Evolutionary conservation across 1,140 invertebrate genomes (phyloP), one percentile per base, ranked within the genome.

Genomic region (Zaprionus taronus): DNA sequence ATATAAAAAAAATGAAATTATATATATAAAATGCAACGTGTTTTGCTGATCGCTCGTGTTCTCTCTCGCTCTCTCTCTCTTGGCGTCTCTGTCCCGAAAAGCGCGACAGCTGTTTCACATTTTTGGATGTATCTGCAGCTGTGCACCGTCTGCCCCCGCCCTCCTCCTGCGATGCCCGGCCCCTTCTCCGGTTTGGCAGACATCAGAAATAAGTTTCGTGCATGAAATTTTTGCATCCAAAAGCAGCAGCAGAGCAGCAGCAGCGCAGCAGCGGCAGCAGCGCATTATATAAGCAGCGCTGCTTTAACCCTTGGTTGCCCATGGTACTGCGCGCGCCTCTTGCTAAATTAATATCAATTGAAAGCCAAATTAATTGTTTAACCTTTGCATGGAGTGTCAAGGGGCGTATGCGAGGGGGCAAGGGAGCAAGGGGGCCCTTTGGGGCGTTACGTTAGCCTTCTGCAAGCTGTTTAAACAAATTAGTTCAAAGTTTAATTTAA

Each of bases 331-430:
- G 17, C 14, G 5, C 47, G 65, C 36, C 60, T 55, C n/a, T 53
- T 60, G 80, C 73, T 80, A 80, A 89, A 89, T 89, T 89, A 81
- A 77, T 77, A 80, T 90, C 85, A 90, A 90, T 90, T 90, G 85
- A 70, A 79, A 79, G 77, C 71, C 60, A 79, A 90, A 84, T 84
- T 90, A 85, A 90, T 90, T 90, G 85, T 61, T 90, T 90, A 84
- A 90, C 85, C 85, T 90, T 75, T 75, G 62, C 60, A 62, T 74
- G 15, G 22, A 14, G 47, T 34, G 24, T 60, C 24, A 24, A 41
- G 24, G 44, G 44, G 47, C 9, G 41, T 36, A 11, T 14, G 34
- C 2, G 5, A 11, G 31, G 31, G 9, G 31, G 9, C 4, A 14
- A 15, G 36, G 36, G 20, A 20, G 20, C 20, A 20, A 20, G 36